These are phyloP conservation scores for Phalacrocorax aristotelis DNA, from an alignment of 2,113 vertebrate genomes.

Conservation along the genomic window DNA sequence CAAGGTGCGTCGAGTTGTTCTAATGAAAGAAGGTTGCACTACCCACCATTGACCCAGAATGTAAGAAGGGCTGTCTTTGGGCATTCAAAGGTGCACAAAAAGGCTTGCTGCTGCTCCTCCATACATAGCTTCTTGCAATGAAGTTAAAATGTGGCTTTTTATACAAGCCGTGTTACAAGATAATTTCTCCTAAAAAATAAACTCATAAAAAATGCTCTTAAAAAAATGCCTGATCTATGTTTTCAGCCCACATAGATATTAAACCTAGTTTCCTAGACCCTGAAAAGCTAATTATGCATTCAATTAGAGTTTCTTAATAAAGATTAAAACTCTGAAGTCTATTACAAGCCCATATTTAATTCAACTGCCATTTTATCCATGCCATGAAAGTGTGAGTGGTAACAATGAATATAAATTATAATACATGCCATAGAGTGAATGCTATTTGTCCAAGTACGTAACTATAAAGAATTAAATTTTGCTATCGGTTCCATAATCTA, in stretches of 20 bases:
- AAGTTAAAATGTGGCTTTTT: conserved; percentile 46
- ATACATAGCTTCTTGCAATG: neutral
- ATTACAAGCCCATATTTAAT: conserved; percentile 86
- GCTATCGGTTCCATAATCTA: conserved; percentile 89
- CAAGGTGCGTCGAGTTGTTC: conserved; percentile 8
- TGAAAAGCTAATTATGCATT: conserved; percentile 85
- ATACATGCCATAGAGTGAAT: conserved; percentile 84
- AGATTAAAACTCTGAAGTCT: conserved; percentile 87
- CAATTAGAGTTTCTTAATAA: conserved; percentile 86
- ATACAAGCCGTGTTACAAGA: conserved; percentile 33
- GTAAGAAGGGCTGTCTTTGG: neutral
- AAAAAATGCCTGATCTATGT: conserved; percentile 76
- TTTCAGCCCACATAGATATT: conserved; percentile 79
- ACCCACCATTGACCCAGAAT: neutral
- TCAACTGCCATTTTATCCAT: conserved; percentile 87
- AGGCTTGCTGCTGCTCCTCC: neutral
- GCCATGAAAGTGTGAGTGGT: conserved; percentile 83
- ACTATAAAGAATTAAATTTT: conserved; percentile 95
- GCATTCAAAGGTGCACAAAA: neutral
- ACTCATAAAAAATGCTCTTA: conserved; percentile 63
- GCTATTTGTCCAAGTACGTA: conserved; percentile 85
- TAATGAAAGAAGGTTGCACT: conserved; percentile 19
- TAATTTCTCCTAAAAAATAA: conserved; percentile 69
- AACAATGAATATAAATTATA: conserved; percentile 89
- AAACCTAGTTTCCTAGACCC: conserved; percentile 83